Base-by-base conservation (phyloP, 2,888 invertebrate genomes). In the Julus scandinavius region DNA sequence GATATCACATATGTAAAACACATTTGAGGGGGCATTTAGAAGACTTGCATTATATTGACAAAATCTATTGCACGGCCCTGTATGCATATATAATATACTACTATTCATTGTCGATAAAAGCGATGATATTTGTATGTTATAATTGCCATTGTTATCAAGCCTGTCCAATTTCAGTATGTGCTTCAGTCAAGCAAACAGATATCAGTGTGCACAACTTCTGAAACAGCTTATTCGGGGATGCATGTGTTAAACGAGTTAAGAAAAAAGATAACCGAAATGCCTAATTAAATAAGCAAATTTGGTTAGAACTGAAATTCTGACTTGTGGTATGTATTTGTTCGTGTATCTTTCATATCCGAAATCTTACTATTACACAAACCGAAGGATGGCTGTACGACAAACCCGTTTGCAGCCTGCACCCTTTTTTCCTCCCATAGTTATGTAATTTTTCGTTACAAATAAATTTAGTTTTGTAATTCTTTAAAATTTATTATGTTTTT, bases 391-490 rank as follows among this genome's bases (percentile, higher is more conserved):
- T 63, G 63, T 63, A 63, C 20, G 63, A 63, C 63, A 29, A 63
- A 63, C 63, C 63, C 20, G 63, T 63, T 63, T 4, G 20, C 63
- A 13, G 63, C 63, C 63, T 63, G 63, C 63, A 63, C 63, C 58
- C 11, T 58, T 63, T 63, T 54, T 63, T 63, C 63, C 0, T 6
- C 63, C 63, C n/a, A 63, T 63, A 63, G 63, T 63, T 63, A n/a
- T 63, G 63, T 63, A 63, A 63, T 63, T 63, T 63, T 63, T 63
- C n/a, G 9, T 63, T 63, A 63, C 63, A 63, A 63, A 63, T 63
- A 63, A 63, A 63, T 63, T 63, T 63, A 63, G 63, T 63, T 63
- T 63, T 63, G 5, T 63, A 63, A 63, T 20, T 63, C 63, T 63
- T 63, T 63, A 63, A 63, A n/a, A 63, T 63, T 63, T 63, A 20